Conservation (phyloP, 2,888 invertebrate species). For the Eilema sororculum region DNA sequence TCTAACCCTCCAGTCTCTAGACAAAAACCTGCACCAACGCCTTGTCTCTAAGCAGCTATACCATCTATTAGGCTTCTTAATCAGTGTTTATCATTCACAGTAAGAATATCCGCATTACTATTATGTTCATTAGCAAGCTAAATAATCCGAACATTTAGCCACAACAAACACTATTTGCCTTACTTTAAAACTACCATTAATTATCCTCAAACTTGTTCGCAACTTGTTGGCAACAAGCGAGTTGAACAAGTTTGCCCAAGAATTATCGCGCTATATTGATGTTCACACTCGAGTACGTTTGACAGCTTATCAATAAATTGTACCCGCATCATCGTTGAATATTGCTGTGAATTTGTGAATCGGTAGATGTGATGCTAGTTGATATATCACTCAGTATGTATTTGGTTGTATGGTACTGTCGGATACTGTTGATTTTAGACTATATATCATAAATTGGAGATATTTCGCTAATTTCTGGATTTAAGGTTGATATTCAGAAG, state of each 20-base stretch:
- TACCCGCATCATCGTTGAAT: slow-evolving; percentile 15
- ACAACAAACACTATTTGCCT: slow-evolving; percentile 12
- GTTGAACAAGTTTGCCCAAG: slow-evolving; percentile 17
- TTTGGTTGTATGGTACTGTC: neutral
- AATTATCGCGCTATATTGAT: slow-evolving; percentile 23
- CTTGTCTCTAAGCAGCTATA: neutral
- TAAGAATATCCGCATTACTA: neutral
- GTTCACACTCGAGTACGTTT: slow-evolving; percentile 19
- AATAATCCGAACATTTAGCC: neutral
- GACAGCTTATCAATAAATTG: slow-evolving; percentile 22
- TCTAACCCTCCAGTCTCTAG: no score
- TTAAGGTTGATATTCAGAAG: no score
- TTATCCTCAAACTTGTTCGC: slow-evolving; percentile 14
- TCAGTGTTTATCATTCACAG: no score
- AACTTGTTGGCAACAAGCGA: slow-evolving; percentile 7
- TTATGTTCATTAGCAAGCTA: neutral
- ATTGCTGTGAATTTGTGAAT: slow-evolving; percentile 13
- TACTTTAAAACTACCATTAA: slow-evolving; percentile 20
- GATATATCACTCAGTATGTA: neutral
- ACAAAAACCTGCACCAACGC: no score
- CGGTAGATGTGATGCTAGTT: slow-evolving; percentile 3
- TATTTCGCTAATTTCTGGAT: neutral
- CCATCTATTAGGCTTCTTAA: no score
- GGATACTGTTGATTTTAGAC: neutral
- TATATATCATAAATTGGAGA: neutral